Evolutionary conservation across 2,888 invertebrate species (phyloP).

Genomic region (Sarcophaga carnaria): DNA sequence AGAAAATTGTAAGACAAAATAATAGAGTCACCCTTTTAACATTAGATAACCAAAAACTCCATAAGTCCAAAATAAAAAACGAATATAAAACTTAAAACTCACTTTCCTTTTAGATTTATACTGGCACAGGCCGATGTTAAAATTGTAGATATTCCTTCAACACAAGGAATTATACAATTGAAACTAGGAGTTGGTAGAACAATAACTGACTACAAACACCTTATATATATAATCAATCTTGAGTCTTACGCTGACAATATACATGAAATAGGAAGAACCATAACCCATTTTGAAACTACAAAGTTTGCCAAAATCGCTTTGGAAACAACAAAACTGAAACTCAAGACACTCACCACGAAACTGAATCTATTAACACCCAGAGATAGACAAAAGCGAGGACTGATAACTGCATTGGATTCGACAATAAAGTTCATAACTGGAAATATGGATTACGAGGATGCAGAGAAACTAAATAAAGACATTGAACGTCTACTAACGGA

Average conservation of each 20-base stretch:
- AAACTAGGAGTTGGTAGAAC: constrained; percentile 40
- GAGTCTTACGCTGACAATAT: constrained; percentile 33
- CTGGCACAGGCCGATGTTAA: constrained; percentile 37
- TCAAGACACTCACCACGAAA: constrained; percentile 51
- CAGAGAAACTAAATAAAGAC: constrained; percentile 36
- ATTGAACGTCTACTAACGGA: constrained; percentile 31
- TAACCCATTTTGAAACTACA: constrained; percentile 31
- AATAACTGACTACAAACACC: constrained; percentile 38
- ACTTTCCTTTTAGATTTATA: constrained; percentile 43
- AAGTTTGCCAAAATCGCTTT: constrained; percentile 45
- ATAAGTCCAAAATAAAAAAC: constrained; percentile 55
- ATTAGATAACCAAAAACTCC: constrained; percentile 29
- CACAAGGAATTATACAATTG: constrained; percentile 29
- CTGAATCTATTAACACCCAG: constrained; percentile 37
- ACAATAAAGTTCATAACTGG: constrained; percentile 64
- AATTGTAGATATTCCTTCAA: constrained; percentile 31
- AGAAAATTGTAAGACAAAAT: constrained; percentile 33
- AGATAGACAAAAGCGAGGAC: constrained; percentile 52
- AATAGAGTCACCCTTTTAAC: constrained; percentile 24
- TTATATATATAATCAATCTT: constrained; percentile 48
- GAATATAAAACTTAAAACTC: constrained; percentile 29
- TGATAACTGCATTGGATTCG: constrained; percentile 56
- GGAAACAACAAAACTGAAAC: constrained; percentile 47
- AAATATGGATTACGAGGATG: constrained; percentile 61
- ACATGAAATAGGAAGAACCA: constrained; percentile 32